Evolutionary conservation across 2,888 invertebrate genomes (phyloP).

Genomic region (Horisme vitalbata): DNA sequence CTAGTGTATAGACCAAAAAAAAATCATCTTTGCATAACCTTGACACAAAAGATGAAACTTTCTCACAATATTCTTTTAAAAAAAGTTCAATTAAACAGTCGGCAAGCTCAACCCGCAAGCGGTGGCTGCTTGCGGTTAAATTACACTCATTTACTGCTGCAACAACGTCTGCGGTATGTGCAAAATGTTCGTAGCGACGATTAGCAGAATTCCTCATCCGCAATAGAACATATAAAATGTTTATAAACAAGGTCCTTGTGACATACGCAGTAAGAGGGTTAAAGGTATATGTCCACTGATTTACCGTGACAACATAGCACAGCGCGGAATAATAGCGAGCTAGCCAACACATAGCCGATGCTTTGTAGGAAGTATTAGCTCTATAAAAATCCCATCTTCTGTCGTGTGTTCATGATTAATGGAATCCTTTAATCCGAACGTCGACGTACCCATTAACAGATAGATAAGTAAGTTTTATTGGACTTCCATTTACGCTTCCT

Average conservation of each 20-base stretch:
- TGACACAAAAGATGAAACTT: no score
- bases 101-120: constrained; percentile 40
- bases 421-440: no score
- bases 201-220: constrained; percentile 76
- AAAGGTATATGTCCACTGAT: constrained; percentile 2
- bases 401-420: no score
- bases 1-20: no score
- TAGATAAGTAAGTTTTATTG: constrained; percentile 53
- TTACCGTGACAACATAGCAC: not conserved
- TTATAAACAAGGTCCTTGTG: constrained; percentile 71
- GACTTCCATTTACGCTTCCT: constrained; percentile 62
- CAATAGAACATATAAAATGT: constrained; percentile 72
- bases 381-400: no score
- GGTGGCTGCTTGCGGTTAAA: constrained; percentile 64
- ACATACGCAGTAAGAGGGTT: constrained; percentile 42
- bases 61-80: not conserved
- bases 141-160: constrained; percentile 72
- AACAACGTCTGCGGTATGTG: constrained; percentile 67
- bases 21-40: no score
- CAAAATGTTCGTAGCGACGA: constrained; percentile 73
- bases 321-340: not conserved
- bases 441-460: not conserved
- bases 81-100: constrained; percentile 14
- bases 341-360: no score
- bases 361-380: not conserved